These are phyloP conservation scores for Apis mellifera DNA, from an alignment of 1,140 invertebrate species.

Conservation along the genomic window DNA sequence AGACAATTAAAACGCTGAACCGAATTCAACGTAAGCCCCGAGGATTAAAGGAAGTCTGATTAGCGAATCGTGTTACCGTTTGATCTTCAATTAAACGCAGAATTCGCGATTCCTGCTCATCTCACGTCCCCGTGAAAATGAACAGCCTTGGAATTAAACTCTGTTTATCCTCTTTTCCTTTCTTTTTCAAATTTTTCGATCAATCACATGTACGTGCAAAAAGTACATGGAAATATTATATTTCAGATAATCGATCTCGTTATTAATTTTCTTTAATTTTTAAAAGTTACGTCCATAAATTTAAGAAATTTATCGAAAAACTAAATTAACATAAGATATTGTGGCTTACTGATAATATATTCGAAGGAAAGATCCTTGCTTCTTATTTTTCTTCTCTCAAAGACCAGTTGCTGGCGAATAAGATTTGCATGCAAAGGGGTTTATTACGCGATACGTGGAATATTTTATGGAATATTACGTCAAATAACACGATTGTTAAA, in stretches of 20 bases:
- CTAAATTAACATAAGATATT: no score
- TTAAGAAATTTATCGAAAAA: no score
- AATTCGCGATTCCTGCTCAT: neutral
- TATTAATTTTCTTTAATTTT: no score
- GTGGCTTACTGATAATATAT: no score
- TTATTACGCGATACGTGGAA: neutral
- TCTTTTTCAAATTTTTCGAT: neutral
- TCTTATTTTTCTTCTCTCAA: neutral
- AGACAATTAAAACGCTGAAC: conserved; percentile 7
- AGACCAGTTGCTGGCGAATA: neutral
- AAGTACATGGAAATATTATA: no score
- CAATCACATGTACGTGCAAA: no score
- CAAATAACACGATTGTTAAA: neutral
- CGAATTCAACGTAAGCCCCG: conserved; percentile 1
- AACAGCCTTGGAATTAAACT: no score
- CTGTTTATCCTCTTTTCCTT: no score
- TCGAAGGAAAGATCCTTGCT: no score
- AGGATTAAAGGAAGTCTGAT: conserved; percentile 35
- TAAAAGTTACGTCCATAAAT: no score
- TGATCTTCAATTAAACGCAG: neutral
- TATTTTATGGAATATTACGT: neutral
- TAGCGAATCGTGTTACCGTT: conserved; percentile 15
- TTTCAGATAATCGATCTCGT: no score
- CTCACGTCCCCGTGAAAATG: no score
- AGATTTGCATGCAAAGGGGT: neutral